Conservation (phyloP, 2,797 vertebrate species). For the Allobates femoralis region DNA sequence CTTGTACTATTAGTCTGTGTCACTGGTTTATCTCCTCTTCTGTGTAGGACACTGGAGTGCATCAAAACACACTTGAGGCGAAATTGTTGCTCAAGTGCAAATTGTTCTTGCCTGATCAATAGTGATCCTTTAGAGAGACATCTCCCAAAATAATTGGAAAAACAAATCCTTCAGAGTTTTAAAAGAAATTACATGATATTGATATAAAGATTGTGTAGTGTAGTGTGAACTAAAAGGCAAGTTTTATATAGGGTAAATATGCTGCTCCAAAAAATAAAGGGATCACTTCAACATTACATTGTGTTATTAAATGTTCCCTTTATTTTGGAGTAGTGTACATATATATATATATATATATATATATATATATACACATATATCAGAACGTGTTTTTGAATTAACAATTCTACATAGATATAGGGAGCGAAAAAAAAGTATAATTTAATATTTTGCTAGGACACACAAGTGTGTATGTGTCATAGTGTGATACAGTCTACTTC, state of each 20-base stretch:
- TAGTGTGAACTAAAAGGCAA: not conserved
- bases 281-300: no score
- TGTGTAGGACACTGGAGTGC: slow-evolving; percentile 28
- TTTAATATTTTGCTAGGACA: no score
- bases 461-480: no score
- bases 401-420: no score
- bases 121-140: slow-evolving; percentile 48
- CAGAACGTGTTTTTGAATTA: no score
- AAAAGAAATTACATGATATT: slow-evolving; percentile 47
- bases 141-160: slow-evolving; percentile 56
- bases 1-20: not conserved
- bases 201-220: not conserved
- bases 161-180: slow-evolving; percentile 47
- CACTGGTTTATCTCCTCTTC: slow-evolving; percentile 23
- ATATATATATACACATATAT: no score
- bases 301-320: no score
- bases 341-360: no score
- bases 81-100: slow-evolving; percentile 64
- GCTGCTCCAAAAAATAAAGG: no score
- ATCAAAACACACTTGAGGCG: slow-evolving; percentile 42
- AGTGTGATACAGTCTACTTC: no score
- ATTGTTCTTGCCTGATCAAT: slow-evolving; percentile 62
- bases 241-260: not conserved
- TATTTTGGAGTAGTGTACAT: not conserved
- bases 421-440: not conserved